These are phyloP conservation scores for Pimephales promelas DNA, from an alignment of 2,113 vertebrate genomes.

Conservation along the genomic window DNA sequence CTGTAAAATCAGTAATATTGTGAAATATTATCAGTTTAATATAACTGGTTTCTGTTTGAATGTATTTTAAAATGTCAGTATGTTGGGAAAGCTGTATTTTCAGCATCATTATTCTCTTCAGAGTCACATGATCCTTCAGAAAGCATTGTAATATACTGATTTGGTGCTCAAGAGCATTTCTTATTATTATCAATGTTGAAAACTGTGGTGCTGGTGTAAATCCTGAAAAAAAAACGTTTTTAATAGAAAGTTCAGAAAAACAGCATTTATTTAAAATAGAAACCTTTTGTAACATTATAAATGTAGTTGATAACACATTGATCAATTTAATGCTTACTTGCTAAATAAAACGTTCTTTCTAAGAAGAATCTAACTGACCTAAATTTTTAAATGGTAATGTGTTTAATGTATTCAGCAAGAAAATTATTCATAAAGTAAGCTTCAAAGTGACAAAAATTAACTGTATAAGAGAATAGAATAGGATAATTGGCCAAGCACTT, in stretches of 20 bases:
- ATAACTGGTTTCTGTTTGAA: not conserved
- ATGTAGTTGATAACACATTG: not conserved
- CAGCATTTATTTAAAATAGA: no score
- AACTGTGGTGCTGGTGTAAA: not conserved
- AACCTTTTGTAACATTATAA: not conserved
- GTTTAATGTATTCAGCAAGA: no score
- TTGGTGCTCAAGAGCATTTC: not conserved
- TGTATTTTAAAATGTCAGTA: not conserved
- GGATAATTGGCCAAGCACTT: no score
- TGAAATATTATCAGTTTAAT: not conserved
- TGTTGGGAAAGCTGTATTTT: not conserved
- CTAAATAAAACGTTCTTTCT: not conserved
- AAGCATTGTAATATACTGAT: not conserved
- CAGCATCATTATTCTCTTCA: no score
- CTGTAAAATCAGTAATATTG: not conserved
- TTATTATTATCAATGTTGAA: not conserved
- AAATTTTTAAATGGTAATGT: not conserved
- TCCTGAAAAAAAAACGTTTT: not conserved
- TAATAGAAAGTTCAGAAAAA: not conserved
- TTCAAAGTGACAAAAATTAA: no score
- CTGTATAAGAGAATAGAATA: no score
- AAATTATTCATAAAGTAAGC: no score
- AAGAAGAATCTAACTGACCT: not conserved
- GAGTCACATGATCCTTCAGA: not conserved
- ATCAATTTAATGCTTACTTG: not conserved